phyloP scores from a whole-genome alignment of 2,888 invertebrate species.

The Netelia fuscicornis region DNA sequence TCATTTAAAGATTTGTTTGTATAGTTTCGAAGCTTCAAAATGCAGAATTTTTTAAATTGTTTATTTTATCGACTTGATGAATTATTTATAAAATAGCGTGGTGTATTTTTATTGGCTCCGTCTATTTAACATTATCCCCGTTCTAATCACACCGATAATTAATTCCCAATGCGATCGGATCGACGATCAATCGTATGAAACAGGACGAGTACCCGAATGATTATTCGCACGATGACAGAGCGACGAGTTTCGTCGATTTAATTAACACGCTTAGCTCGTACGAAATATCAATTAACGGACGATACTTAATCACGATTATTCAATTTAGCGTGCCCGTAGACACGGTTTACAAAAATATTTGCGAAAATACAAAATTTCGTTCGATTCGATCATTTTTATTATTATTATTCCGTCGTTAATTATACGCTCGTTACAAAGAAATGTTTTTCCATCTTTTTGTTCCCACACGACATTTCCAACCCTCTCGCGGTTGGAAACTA shows the following conservation, averaged over 20 bases:
- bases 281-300: constrained; percentile 36
- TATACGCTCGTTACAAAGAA: constrained; percentile 35
- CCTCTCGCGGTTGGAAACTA: neutral
- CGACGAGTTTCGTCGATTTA: neutral
- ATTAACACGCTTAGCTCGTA: neutral
- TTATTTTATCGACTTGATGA: too few species aligned
- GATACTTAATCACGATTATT: constrained; percentile 7
- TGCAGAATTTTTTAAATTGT: too few species aligned
- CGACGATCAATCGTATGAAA: constrained; percentile 2
- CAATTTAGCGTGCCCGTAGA: neutral
- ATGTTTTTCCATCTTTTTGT: neutral
- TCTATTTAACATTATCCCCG: too few species aligned
- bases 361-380: neutral
- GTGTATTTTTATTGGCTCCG: too few species aligned
- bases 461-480: neutral
- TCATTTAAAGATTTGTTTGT: neutral
- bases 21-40: too few species aligned
- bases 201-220: neutral
- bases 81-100: too few species aligned
- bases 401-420: constrained; percentile 19
- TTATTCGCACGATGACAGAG: constrained; percentile 12
- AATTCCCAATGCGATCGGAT: neutral
- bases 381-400: constrained; percentile 15
- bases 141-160: constrained; percentile 19
- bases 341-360: neutral